Evolutionary conservation across 2,888 invertebrate genomes (phyloP), one percentile per base, ranked within the genome.

Genomic region (Drosophila nr. perissopoda): DNA sequence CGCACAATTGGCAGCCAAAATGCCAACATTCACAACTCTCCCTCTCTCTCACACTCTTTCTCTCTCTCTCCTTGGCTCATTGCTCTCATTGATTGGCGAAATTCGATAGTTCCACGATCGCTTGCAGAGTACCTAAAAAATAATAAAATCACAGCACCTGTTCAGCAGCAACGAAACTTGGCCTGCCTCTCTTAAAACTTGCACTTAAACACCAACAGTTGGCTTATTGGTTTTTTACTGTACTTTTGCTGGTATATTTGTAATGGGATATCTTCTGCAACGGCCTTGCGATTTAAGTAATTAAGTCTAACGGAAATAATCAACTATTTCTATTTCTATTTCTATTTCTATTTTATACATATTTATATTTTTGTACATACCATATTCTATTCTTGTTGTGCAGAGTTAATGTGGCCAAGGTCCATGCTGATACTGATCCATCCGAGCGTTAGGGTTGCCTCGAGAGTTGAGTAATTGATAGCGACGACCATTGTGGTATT

Each of bases 1-100:
- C 68, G 75, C 59, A 84, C 88, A 87, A 85, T 87, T 89, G 88
- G 88, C 85, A 88, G 84, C 87, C 78, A 85, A 85, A 85, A 87
- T 85, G 90, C 85, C 90, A 85, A 76, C 89, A 86, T 85, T 89
- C 88, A 87, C 57, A 25, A 7, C 82, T 83, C 78, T 77, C 36
- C 57, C 75, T 63, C 34, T 6, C 21, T 78, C 73, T 75, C 73
- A 72, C 71, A 75, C 61, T 83, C 68, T 74, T 53, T 42, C 13
- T 59, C 73, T 61, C 69, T 79, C 80, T 87, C 1, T 8, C n/a
- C 10, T n/a, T 27, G 16, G 45, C 45, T 25, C 45, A 27, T 45
- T 45, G 45, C 25, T 45, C 25, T 16, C n/a, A 56, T 56, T 86
- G 85, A 86, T 86, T 89, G 84, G 82, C 84, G 85, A 74, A 89